Conservation (phyloP, 2,797 vertebrate species). For the Pagetopsis macropterus region DNA sequence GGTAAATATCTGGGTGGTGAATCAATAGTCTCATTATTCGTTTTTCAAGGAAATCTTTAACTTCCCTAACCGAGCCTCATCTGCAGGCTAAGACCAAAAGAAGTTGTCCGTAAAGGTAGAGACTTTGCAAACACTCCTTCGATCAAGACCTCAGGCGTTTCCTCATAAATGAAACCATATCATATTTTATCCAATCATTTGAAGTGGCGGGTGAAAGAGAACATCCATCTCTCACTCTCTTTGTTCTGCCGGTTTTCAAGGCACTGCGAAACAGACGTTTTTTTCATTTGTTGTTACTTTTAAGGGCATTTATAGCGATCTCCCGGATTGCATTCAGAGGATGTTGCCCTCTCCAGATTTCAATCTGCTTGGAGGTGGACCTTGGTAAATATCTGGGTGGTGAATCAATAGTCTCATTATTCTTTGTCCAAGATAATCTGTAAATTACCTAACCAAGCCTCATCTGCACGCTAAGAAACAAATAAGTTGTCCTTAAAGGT, state of each 20-base stretch:
- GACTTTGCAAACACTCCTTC: constrained; percentile 56
- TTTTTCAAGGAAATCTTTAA: constrained; percentile 81
- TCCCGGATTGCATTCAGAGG: constrained; percentile 55
- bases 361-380: constrained; percentile 59
- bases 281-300: constrained; percentile 4
- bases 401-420: constrained; percentile 84
- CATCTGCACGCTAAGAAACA: constrained; percentile 42
- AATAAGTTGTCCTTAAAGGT: constrained; percentile 58
- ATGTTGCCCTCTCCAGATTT: constrained; percentile 51
- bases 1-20: constrained; percentile 78
- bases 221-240: constrained; percentile 5
- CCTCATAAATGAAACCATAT: constrained; percentile 21
- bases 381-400: constrained; percentile 78
- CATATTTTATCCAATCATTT: constrained; percentile 32
- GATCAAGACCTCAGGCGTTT: constrained; percentile 10
- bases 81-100: constrained; percentile 37
- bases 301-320: constrained; percentile 33
- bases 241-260: constrained; percentile 5
- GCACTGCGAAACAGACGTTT: neutral
- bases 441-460: constrained; percentile 67
- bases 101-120: constrained; percentile 58
- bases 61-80: constrained; percentile 62
- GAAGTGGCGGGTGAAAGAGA: constrained; percentile 6
- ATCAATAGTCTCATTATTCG: constrained; percentile 84
- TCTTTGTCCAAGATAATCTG: constrained; percentile 81